phyloP scores from a whole-genome alignment of 2,113 vertebrate species.

The Bubalus kerabau region DNA sequence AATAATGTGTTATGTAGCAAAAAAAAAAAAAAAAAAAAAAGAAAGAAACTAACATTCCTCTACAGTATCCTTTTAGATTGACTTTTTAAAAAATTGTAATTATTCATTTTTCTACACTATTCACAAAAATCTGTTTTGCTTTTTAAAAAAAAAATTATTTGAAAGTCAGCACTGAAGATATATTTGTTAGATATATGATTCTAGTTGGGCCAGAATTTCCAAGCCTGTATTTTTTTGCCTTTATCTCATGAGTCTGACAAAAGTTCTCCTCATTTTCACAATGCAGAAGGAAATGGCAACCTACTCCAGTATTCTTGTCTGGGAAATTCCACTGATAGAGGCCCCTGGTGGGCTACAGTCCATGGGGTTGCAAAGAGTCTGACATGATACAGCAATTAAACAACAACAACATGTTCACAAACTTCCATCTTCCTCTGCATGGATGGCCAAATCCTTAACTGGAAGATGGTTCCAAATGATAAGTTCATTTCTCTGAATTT shows the following conservation, averaged over 20 bases:
- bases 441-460: neutral
- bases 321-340: neutral
- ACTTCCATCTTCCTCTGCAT: neutral
- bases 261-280: neutral
- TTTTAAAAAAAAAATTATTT: neutral
- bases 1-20: neutral
- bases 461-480: neutral
- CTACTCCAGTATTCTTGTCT: neutral
- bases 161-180: neutral
- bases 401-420: neutral
- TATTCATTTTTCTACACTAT: neutral
- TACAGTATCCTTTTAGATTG: neutral
- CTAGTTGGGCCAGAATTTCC: neutral
- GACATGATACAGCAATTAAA: neutral
- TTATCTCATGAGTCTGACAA: neutral
- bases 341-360: neutral
- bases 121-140: neutral
- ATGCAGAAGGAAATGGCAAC: neutral
- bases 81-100: neutral
- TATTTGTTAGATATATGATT: neutral
- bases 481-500: neutral
- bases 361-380: neutral
- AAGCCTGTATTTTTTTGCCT: neutral
- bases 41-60: neutral
- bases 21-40: neutral